Conservation (phyloP, 2,113 vertebrate genomes). For the Prunella fulvescens region DNA sequence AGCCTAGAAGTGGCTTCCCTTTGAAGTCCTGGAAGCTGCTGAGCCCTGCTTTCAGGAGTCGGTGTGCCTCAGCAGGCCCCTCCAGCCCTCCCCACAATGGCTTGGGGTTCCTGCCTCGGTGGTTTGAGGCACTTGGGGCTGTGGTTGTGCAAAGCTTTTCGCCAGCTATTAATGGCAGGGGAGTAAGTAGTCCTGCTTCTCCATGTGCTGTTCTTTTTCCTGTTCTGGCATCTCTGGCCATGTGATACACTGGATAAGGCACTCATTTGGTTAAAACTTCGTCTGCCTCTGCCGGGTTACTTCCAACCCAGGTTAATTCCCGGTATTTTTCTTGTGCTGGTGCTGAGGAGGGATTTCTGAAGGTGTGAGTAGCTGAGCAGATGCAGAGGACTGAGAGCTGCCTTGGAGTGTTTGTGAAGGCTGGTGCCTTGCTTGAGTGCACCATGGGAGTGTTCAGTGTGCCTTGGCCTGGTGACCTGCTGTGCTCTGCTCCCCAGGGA, state of each 20-base stretch:
- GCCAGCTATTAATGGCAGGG: not conserved
- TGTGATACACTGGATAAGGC: not conserved
- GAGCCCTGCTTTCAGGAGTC: not conserved
- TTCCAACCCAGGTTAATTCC: not conserved
- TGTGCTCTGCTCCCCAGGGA: not conserved
- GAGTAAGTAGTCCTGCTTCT: not conserved
- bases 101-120: not conserved
- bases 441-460: fast-evolving
- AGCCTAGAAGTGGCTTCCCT: slow-evolving; percentile 9
- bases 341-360: not conserved
- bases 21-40: slow-evolving; percentile 56
- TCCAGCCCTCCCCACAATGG: not conserved
- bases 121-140: not conserved
- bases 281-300: not conserved
- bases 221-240: not conserved
- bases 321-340: not conserved
- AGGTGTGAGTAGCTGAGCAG: not conserved
- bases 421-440: fast-evolving
- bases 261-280: not conserved
- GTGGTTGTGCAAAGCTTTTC: not conserved
- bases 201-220: not conserved
- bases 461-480: too few species aligned
- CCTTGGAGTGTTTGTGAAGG: fast-evolving
- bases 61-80: not conserved
- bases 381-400: fast-evolving